Conservation (phyloP, 2,113 vertebrate genomes). For the Notarius lentiginosus region DNA sequence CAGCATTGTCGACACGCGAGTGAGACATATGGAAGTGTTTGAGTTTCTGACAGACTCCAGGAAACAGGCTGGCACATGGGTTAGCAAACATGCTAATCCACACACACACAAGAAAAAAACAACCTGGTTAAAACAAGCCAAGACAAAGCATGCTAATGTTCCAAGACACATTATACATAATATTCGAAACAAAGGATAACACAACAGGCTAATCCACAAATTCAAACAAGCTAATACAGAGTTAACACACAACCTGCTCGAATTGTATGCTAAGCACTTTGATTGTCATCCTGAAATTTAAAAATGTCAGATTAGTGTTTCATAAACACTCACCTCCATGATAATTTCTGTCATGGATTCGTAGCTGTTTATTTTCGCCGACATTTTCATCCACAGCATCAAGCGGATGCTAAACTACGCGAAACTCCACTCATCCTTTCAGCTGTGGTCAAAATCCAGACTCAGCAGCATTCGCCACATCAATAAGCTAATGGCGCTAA, state of each 20-base stretch:
- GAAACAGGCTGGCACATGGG: neutral
- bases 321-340: neutral
- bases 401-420: conserved; percentile 41
- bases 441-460: conserved; percentile 70
- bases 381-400: neutral
- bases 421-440: conserved; percentile 64
- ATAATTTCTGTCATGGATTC: neutral
- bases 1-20: neutral
- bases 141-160: neutral
- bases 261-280: neutral
- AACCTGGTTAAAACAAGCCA: neutral
- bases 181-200: neutral
- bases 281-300: neutral
- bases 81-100: neutral
- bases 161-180: neutral
- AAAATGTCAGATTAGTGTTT: neutral
- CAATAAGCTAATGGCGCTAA: conserved; percentile 87
- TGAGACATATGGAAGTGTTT: neutral
- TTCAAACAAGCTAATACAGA: neutral
- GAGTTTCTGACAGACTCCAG: neutral
- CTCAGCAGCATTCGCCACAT: conserved; percentile 82
- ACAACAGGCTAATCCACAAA: neutral
- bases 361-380: neutral
- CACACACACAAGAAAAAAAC: neutral
- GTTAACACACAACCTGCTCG: neutral